A percentile compares a stretch with the other conserved stretches of the same genome.
phyloP scores from a whole-genome alignment of 2,797 vertebrate species.

The Vespertilio murinus region DNA sequence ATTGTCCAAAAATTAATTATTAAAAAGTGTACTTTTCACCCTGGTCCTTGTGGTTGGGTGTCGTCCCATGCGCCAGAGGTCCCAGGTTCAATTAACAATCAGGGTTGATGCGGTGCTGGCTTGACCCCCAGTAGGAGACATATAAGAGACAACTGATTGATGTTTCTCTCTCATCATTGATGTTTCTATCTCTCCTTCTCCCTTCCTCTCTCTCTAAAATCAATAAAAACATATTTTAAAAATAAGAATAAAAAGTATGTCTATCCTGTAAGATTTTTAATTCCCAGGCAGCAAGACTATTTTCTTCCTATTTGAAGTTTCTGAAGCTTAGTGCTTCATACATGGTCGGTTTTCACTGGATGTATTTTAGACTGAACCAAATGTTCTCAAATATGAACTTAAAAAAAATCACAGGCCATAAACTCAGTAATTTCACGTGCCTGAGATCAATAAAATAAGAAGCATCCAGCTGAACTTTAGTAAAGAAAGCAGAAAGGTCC shows the following conservation, averaged over 20 bases:
- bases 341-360: neutral
- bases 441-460: neutral
- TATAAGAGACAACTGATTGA: neutral
- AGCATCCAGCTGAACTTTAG: neutral
- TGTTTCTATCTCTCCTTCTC: neutral
- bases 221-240: neutral
- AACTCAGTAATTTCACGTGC: neutral
- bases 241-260: neutral
- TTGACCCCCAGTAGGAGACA: neutral
- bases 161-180: neutral
- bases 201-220: neutral
- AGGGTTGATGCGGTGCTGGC: neutral
- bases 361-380: neutral
- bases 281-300: neutral
- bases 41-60: neutral
- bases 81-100: neutral
- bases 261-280: neutral
- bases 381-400: neutral
- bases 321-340: neutral
- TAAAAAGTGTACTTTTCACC: neutral
- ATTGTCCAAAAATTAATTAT: neutral
- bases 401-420: neutral
- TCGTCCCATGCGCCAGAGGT: neutral
- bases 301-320: neutral
- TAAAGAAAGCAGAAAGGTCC: neutral